Conservation (phyloP, 2,888 invertebrate genomes). For the Ligdia adustata region DNA sequence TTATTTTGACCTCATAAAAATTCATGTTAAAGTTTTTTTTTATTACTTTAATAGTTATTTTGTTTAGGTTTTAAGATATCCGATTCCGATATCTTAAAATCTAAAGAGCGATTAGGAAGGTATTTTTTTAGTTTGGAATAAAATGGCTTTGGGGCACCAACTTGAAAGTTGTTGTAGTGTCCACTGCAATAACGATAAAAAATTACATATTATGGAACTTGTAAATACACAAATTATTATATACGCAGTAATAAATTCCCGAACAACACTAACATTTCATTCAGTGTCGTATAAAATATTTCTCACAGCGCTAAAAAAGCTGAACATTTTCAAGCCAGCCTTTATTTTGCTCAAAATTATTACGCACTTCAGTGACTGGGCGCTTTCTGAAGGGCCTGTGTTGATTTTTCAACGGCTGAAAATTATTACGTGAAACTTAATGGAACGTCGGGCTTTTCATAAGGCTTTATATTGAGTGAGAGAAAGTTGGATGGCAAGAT, state of each 20-base stretch:
- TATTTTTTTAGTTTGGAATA: too few species aligned
- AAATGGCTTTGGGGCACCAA: too few species aligned
- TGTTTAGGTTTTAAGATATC: too few species aligned
- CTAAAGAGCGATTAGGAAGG: too few species aligned
- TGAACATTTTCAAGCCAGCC: constrained; percentile 11
- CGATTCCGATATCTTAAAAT: too few species aligned
- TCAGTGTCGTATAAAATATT: constrained; percentile 10
- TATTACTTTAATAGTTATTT: too few species aligned
- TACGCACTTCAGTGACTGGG: constrained; percentile 25
- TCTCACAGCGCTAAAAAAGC: constrained; percentile 4
- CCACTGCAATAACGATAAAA: too few species aligned
- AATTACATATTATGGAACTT: too few species aligned
- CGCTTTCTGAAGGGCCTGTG: constrained; percentile 20
- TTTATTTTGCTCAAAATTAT: constrained; percentile 22
- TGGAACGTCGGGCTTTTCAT: constrained; percentile 24
- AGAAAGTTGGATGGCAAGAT: constrained; percentile 1
- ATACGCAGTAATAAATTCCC: background rate
- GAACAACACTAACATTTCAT: constrained; percentile 9
- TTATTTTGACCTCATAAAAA: too few species aligned
- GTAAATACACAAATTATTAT: too few species aligned
- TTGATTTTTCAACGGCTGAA: constrained; percentile 27
- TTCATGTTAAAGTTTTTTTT: too few species aligned
- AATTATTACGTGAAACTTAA: constrained; percentile 25
- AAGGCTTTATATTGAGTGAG: constrained; percentile 17
- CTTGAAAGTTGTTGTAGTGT: too few species aligned